Evolutionary conservation across 1,140 invertebrate species (phyloP).

Genomic region (Daktulosphaira vitifoliae): DNA sequence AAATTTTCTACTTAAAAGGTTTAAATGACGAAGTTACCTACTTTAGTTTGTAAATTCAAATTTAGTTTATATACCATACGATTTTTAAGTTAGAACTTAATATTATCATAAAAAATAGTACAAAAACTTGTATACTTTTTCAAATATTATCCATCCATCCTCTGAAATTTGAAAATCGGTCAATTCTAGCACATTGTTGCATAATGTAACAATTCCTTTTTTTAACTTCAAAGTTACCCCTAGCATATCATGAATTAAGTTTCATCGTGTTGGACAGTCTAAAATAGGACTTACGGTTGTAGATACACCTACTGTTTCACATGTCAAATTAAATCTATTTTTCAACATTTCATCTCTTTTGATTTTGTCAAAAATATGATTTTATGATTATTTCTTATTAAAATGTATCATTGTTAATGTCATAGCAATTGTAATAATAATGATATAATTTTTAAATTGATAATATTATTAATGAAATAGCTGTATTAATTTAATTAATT

Average conservation of each 20-base stretch:
- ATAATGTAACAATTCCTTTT: slow-evolving; percentile 7
- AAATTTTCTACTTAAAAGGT: too few species aligned
- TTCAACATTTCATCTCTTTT: slow-evolving; percentile 20
- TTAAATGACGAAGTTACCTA: too few species aligned
- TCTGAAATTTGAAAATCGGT: not conserved
- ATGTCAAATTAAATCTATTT: slow-evolving; percentile 24
- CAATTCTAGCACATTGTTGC: not conserved
- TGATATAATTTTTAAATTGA: too few species aligned
- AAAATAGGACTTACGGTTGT: slow-evolving; percentile 14
- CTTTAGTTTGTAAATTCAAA: too few species aligned
- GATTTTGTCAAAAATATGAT: slow-evolving; percentile 33
- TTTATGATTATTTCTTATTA: too few species aligned
- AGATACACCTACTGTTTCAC: slow-evolving; percentile 22
- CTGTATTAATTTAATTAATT: too few species aligned
- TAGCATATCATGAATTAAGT: slow-evolving; percentile 35
- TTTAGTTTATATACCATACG: too few species aligned
- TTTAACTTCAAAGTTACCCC: slow-evolving; percentile 31
- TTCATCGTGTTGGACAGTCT: slow-evolving; percentile 34
- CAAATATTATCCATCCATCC: not conserved
- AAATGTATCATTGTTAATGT: too few species aligned
- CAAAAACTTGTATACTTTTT: slow-evolving; percentile 9
- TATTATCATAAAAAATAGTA: too few species aligned
- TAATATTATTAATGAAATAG: too few species aligned
- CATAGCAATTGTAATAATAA: too few species aligned
- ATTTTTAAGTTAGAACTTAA: too few species aligned